phyloP scores from a whole-genome alignment of 2,797 vertebrate genomes.

The Poecilia picta region DNA sequence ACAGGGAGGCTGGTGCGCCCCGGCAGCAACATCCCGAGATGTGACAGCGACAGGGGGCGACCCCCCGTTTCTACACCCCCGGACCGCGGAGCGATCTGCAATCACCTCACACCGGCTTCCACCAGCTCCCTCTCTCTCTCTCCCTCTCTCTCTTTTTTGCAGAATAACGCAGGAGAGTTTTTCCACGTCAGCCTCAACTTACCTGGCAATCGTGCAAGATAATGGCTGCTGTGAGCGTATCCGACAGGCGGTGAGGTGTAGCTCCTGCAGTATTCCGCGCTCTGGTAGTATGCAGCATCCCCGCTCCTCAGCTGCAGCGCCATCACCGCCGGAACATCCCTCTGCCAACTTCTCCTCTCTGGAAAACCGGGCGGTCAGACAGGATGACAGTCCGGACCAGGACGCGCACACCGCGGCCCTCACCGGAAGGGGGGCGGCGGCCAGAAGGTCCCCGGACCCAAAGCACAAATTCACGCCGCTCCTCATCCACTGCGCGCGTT shows the following conservation, averaged over 20 bases:
- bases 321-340: conserved; percentile 81
- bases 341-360: conserved; percentile 75
- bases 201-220: conserved; percentile 81
- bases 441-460: neutral
- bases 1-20: conserved; percentile 27
- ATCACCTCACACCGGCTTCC: conserved; percentile 25
- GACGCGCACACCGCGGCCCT: conserved; percentile 23
- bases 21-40: conserved; percentile 31
- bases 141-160: conserved; percentile 34
- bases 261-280: conserved; percentile 76
- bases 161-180: conserved; percentile 33
- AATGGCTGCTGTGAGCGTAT: conserved; percentile 78
- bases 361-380: conserved; percentile 52
- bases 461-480: accelerated
- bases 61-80: conserved; percentile 35
- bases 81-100: conserved; percentile 35
- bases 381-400: conserved; percentile 56
- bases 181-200: conserved; percentile 51
- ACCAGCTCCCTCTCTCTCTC: neutral
- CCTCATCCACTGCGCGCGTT: accelerated
- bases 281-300: conserved; percentile 78
- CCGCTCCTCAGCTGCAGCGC: conserved; percentile 82
- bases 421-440: conserved; percentile 34
- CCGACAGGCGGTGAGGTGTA: conserved; percentile 72
- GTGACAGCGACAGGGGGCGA: conserved; percentile 46